Percentiles rank a stretch among this genome's conserved stretches.
Conservation (phyloP, 2,113 vertebrate genomes). For the Pogonocichla stellata region DNA sequence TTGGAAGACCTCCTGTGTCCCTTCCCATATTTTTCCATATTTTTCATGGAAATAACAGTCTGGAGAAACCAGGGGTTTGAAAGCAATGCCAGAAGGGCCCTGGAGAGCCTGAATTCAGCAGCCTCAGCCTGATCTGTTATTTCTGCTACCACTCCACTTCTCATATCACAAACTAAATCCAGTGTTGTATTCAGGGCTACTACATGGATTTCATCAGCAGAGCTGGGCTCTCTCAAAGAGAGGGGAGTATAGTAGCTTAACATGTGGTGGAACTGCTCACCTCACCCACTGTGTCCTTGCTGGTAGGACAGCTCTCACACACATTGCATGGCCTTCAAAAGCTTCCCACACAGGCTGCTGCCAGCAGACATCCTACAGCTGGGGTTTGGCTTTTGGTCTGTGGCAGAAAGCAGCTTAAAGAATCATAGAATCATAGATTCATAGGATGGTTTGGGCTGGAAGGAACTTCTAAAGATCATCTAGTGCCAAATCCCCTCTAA, state of each 20-base stretch:
- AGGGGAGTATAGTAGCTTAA: background rate
- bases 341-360: background rate
- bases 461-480: background rate
- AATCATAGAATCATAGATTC: too few relatives aligned
- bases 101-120: background rate
- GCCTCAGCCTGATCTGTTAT: background rate
- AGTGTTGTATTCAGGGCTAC: accelerated
- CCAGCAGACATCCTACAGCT: background rate
- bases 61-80: background rate
- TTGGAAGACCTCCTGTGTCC: background rate
- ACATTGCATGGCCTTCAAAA: background rate
- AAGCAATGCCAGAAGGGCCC: background rate
- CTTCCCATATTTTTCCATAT: background rate
- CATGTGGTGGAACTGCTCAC: background rate
- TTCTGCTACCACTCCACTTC: background rate
- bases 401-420: background rate
- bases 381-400: background rate
- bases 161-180: background rate
- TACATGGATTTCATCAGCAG: background rate
- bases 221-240: background rate
- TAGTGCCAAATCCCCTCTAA: background rate
- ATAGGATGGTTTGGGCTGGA: background rate
- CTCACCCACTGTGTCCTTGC: accelerated
- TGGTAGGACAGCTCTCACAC: background rate
- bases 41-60: background rate